Evolutionary conservation across 2,888 invertebrate genomes (phyloP).

Genomic region (Petrolisthes manimaculis): DNA sequence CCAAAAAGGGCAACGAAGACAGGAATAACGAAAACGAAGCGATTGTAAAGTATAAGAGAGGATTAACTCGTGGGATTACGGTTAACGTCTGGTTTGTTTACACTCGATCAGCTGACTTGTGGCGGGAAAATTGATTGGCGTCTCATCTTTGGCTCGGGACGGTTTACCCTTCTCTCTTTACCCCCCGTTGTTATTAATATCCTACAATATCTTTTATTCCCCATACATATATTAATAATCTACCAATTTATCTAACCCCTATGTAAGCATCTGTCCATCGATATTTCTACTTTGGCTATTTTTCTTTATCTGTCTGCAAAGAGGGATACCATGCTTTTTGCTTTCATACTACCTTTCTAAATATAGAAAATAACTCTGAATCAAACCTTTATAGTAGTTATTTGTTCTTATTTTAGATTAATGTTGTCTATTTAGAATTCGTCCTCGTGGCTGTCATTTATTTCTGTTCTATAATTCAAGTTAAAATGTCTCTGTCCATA

Average conservation of each 20-base stretch:
- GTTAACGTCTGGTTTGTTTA: background rate
- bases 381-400: background rate
- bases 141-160: background rate
- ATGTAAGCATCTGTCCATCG: too few relatives aligned
- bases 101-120: background rate
- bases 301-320: too few relatives aligned
- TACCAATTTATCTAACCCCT: too few relatives aligned
- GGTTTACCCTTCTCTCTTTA: background rate
- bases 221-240: too few relatives aligned
- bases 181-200: background rate
- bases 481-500: background rate
- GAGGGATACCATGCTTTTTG: too few relatives aligned
- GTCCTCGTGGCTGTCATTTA: background rate
- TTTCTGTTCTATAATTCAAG: background rate
- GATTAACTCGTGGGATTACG: background rate
- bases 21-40: background rate
- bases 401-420: background rate
- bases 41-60: background rate
- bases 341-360: too few relatives aligned
- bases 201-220: background rate
- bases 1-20: background rate
- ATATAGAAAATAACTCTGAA: too few relatives aligned
- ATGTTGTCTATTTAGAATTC: background rate
- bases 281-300: too few relatives aligned
- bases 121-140: slow-evolving; percentile 6